These are phyloP conservation scores for Sebastes miniatus DNA, from an alignment of 2,797 vertebrate species.

Conservation along the genomic window DNA sequence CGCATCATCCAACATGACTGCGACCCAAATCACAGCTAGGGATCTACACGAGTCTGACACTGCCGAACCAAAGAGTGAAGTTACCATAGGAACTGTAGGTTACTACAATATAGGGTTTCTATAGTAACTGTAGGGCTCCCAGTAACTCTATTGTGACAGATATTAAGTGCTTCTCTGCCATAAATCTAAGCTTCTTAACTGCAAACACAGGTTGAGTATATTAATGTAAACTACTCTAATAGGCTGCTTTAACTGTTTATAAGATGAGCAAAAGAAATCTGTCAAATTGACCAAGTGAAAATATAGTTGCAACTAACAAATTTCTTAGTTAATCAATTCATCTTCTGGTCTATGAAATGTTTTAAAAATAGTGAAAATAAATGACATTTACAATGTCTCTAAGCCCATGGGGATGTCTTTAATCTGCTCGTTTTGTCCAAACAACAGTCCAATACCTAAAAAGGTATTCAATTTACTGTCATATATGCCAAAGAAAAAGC, in stretches of 20 bases:
- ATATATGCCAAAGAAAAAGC: neutral
- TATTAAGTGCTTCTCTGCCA: neutral
- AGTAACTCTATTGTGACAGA: neutral
- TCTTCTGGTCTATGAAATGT: neutral
- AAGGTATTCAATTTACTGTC: neutral
- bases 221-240: neutral
- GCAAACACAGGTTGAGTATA: neutral
- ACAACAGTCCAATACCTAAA: no score
- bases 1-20: neutral
- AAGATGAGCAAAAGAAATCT: neutral
- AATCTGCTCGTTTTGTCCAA: neutral
- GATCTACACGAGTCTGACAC: neutral
- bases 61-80: neutral
- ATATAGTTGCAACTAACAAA: no score
- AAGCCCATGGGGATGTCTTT: no score
- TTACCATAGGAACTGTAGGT: neutral
- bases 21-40: conserved; percentile 3
- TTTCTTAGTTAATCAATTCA: accelerated
- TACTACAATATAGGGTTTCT: neutral
- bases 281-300: no score
- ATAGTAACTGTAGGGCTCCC: neutral
- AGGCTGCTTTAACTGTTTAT: neutral
- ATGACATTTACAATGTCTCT: neutral
- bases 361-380: neutral
- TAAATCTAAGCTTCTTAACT: neutral